Evolutionary conservation across 2,113 vertebrate genomes (phyloP).

Genomic region (Nothobranchius kuhntae): DNA sequence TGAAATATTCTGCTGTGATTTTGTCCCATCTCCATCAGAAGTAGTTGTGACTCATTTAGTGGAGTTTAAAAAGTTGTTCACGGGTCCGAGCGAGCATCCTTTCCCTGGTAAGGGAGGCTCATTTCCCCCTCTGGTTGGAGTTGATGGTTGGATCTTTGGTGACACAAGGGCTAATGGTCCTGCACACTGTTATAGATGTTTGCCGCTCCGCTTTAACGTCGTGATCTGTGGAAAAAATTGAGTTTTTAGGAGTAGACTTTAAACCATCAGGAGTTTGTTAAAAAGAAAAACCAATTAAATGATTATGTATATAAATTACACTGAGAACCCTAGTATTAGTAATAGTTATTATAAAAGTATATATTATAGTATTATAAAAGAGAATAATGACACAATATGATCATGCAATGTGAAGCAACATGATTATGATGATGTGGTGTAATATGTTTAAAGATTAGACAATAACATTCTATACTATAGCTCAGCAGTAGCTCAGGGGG

Average conservation of each 20-base stretch:
- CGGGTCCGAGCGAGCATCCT: constrained; percentile 16
- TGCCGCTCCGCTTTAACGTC: constrained; percentile 84
- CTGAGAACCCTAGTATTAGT: not conserved
- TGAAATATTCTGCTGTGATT: constrained; percentile 25
- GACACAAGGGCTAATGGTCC: constrained; percentile 80
- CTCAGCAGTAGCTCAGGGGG: too few species aligned
- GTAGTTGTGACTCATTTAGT: not conserved
- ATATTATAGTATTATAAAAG: too few species aligned
- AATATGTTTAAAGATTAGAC: not conserved
- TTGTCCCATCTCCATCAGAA: constrained; percentile 11
- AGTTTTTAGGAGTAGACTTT: constrained; percentile 19
- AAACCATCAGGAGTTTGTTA: not conserved
- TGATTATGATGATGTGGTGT: too few species aligned
- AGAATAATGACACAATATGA: too few species aligned
- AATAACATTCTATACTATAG: too few species aligned
- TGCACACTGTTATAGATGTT: constrained; percentile 67
- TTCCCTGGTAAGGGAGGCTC: constrained; percentile 51
- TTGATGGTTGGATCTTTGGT: constrained; percentile 80
- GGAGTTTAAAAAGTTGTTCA: constrained; percentile 17
- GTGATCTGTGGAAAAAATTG: constrained; percentile 77
- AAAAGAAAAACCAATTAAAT: not conserved
- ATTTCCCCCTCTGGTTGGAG: constrained; percentile 84
- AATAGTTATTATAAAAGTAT: too few species aligned
- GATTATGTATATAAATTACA: not conserved
- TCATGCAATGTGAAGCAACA: not conserved